A percentile compares a stretch with the other conserved stretches of the same genome.
Evolutionary conservation across 1,140 invertebrate species (phyloP).

Genomic region (Dolichoris vasculosae): DNA sequence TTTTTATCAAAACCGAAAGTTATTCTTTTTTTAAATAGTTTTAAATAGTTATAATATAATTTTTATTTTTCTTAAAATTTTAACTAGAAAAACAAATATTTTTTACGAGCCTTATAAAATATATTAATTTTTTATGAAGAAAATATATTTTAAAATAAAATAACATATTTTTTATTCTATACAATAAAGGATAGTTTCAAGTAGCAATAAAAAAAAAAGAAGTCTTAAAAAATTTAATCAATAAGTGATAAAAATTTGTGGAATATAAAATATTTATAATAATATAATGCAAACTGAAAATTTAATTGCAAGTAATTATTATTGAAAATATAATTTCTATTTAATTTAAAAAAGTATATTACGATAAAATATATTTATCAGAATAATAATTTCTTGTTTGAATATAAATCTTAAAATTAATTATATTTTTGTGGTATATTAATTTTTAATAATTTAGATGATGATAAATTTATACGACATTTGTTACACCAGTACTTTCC

Average conservation of each 20-base stretch:
- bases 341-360: no score
- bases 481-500: conserved; percentile 34
- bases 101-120: no score
- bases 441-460: conserved; percentile 1
- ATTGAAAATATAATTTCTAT: not conserved
- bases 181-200: not conserved
- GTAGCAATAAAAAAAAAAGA: not conserved
- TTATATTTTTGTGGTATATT: not conserved
- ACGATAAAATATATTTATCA: no score
- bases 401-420: not conserved
- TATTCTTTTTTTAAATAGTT: no score
- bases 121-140: no score
- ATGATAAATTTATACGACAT: conserved; percentile 17
- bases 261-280: no score
- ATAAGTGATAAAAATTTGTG: not conserved
- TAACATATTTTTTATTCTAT: not conserved
- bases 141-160: not conserved
- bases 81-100: no score
- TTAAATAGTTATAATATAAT: not conserved
- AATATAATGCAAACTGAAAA: not conserved
- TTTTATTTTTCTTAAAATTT: no score
- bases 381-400: not conserved
- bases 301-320: not conserved
- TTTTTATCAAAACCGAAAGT: no score
- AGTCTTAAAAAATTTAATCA: not conserved